Evolutionary conservation across 2,113 vertebrate species (phyloP).

Genomic region (Henicopernis longicauda): DNA sequence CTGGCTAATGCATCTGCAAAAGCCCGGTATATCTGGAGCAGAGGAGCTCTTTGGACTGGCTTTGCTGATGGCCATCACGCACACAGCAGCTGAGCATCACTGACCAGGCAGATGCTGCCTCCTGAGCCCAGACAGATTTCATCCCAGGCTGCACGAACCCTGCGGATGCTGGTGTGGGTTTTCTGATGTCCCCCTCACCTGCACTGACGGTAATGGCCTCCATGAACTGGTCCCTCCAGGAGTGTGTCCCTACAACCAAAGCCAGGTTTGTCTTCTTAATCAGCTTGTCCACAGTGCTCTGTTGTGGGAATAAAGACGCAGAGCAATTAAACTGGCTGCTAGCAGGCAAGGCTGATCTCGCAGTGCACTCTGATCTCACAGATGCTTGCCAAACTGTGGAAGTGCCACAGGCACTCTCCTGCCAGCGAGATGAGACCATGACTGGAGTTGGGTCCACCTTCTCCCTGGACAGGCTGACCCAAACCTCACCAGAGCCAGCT

Average conservation of each 20-base stretch:
- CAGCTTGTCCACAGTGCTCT: slow-evolving; percentile 97
- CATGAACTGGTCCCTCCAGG: slow-evolving; percentile 98
- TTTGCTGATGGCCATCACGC: not conserved
- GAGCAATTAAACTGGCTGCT: not conserved
- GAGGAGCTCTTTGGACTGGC: not conserved
- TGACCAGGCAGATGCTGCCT: not conserved
- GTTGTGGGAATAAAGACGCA: slow-evolving; percentile 58
- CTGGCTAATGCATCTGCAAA: not conserved
- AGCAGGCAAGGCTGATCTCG: not conserved
- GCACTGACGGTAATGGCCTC: slow-evolving; percentile 98
- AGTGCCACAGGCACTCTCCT: not conserved
- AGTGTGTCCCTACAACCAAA: slow-evolving; percentile 95
- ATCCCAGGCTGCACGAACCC: not conserved
- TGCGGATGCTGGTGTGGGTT: not conserved
- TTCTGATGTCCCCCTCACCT: slow-evolving; percentile 74
- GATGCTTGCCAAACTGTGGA: not conserved
- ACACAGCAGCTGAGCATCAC: not conserved
- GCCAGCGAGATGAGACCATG: not conserved
- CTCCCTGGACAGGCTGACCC: not conserved
- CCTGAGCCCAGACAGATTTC: not conserved
- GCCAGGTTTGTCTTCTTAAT: slow-evolving; percentile 99
- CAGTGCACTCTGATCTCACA: not conserved
- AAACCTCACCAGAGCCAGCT: not conserved
- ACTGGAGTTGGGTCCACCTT: not conserved
- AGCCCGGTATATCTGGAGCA: not conserved